phyloP scores from a whole-genome alignment of 2,888 invertebrate genomes.

The Arenicola marina region DNA sequence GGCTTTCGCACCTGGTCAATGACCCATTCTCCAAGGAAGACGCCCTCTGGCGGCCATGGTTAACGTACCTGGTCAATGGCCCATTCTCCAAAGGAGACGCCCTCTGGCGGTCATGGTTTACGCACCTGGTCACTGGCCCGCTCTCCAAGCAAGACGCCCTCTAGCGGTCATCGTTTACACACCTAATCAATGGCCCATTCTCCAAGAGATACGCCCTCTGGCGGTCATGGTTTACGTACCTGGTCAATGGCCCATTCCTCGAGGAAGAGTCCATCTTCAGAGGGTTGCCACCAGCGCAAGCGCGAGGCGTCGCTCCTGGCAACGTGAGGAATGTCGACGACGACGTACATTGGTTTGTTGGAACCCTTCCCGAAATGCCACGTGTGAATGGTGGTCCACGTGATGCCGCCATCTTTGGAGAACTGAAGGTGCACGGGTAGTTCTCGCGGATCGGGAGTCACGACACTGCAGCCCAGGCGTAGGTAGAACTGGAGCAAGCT shows the following conservation, averaged over 20 bases:
- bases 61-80: too few relatives aligned
- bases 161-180: too few relatives aligned
- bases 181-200: too few relatives aligned
- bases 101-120: too few relatives aligned
- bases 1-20: too few relatives aligned
- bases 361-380: conserved; percentile 50
- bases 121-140: too few relatives aligned
- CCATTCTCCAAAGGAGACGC: too few relatives aligned
- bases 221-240: conserved; percentile 37
- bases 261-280: conserved; percentile 43
- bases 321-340: conserved; percentile 50
- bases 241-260: conserved; percentile 62
- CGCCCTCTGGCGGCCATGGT: too few relatives aligned
- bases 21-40: too few relatives aligned
- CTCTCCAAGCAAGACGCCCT: too few relatives aligned
- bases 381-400: conserved; percentile 60
- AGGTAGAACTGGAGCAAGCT: conserved; percentile 61
- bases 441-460: conserved; percentile 38
- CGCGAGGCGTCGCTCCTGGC: conserved; percentile 51
- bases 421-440: conserved; percentile 60
- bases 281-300: conserved; percentile 56
- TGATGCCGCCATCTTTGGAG: conserved; percentile 58
- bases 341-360: conserved; percentile 48
- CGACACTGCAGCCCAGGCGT: conserved; percentile 49
- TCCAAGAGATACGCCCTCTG: neutral